Base-by-base conservation (phyloP, 2,113 vertebrate genomes). In the Scartelaos histophorus region DNA sequence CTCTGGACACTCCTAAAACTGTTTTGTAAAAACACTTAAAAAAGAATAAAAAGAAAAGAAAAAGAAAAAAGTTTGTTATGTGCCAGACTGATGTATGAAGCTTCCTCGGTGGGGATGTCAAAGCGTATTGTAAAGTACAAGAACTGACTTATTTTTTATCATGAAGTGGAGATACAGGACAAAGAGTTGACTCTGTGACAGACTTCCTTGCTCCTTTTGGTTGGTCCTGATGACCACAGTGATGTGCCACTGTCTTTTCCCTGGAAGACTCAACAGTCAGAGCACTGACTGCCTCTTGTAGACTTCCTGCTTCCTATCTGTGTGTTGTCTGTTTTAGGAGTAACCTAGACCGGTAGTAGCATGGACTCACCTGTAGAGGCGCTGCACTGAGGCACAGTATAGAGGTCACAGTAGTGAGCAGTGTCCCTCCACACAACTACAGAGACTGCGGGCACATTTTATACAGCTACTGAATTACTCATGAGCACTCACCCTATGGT, bases 121-220 rank as follows among this genome's bases (percentile, higher is more conserved):
- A 97, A 97, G 95, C 96, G 95, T 97, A 98, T 98, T 98, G 96
- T 98, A 98, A 97, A 95, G 96, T 98, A 98, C 94, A 98, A 95
- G 97, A 90, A 95, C 88, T 82, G 88, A 97, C 96, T 96, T 98
- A 98, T 99, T 99, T 94, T 99, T 98, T 98, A 98, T 98, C 96
- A 97, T 93, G 93, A 96, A 94, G 94, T 95, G 95, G 94, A 95
- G 93, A 96, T 90, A 53, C 92, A 92, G 89, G 82, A 90, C 85
- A 93, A 78, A 70, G 66, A 91, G 89, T 86, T 91, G 94, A 96
- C 95, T 93, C 80, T 86, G 12, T 58, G 56, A 24, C 56, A 24
- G 56, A 58, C 56, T 87, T 89, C 86, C 81, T 82, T 73, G 58
- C 85, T 91, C 82, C 86, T 82, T 81, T 85, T 82, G 88, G 66